Evolutionary conservation across 2,113 vertebrate genomes (phyloP), one percentile per base, ranked within the genome.

Genomic region (Macheiramphus alcinus): DNA sequence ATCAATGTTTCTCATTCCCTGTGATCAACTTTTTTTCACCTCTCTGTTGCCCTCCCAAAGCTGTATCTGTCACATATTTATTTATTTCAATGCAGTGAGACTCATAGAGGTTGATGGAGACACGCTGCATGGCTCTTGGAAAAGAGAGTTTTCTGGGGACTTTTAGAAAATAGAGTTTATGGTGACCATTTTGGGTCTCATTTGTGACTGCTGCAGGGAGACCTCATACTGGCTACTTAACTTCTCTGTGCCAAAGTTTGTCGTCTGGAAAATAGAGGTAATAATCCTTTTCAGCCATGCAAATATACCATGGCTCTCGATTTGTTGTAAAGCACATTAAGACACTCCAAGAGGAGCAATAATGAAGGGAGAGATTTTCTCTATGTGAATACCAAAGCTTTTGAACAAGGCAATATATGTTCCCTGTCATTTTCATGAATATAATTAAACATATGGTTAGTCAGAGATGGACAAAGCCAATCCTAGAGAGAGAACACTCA

Each of bases 231-330:
- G 76, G 70, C 70, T 78, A 65, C 83, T 92, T 86, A 59, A 80
- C 6, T 86, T 89, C 52, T 68, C 80, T 73, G 40, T 94, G 95
- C 94, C 80, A 85, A 52, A 95, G 45, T 95, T 85, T 90, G 58
- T 96, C 80, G 43, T 72, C 78, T 94, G 94, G 87, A 97, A 97
- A 95, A 96, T 15, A 91, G 78, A 96, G 67, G 74, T 76, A 85
- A 94, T 94, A 96, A 96, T 95, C 89, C 53, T 80, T 87, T 78
- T 38, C 86, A 94, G 53, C 62, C 94, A 86, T 80, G 79, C 74
- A 93, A 83, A 78, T 73, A 34, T 20, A 82, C 66, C 6, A 2
- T 61, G 73, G 66, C 62, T 62, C 73, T 94, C 2, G 0, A 45
- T 62, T 87, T 45, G 40, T 40, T 86, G 38, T 88, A 73, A 85